phyloP scores from a whole-genome alignment of 2,797 vertebrate species.

The Microctenopoma stevenorrisi region DNA sequence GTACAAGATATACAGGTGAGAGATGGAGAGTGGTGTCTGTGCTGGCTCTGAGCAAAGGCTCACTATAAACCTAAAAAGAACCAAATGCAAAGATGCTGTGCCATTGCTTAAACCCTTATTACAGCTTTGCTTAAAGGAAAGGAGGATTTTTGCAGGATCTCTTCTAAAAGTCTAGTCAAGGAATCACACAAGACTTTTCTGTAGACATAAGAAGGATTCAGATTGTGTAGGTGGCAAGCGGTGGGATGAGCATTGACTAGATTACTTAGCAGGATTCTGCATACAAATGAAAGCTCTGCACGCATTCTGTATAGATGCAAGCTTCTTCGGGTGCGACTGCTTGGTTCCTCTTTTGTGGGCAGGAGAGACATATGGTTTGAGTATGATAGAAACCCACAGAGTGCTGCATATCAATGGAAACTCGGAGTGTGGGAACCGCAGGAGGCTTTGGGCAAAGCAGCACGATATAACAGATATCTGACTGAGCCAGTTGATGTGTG shows the following conservation, averaged over 20 bases:
- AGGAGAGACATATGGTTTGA: conserved; percentile 47
- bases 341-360: conserved; percentile 45
- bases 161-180: neutral
- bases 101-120: neutral
- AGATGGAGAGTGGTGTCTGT: neutral
- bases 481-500: conserved; percentile 75
- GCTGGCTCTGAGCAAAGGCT: neutral
- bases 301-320: conserved; percentile 29
- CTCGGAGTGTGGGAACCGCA: conserved; percentile 63
- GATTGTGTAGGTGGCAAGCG: conserved; percentile 43
- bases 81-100: neutral
- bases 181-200: conserved; percentile 21
- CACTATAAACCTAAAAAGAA: neutral
- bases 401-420: conserved; percentile 53
- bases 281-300: conserved; percentile 46
- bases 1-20: conserved; percentile 99
- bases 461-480: conserved; percentile 64
- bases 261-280: conserved; percentile 58
- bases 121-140: neutral
- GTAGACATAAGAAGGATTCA: conserved; percentile 33
- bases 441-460: conserved; percentile 63
- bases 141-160: neutral
- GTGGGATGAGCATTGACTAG: conserved; percentile 43
- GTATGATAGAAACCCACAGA: conserved; percentile 38
- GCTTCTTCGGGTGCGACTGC: conserved; percentile 33